These are phyloP conservation scores for Psittacus erithacus DNA, from an alignment of 2,113 vertebrate genomes.

Conservation along the genomic window DNA sequence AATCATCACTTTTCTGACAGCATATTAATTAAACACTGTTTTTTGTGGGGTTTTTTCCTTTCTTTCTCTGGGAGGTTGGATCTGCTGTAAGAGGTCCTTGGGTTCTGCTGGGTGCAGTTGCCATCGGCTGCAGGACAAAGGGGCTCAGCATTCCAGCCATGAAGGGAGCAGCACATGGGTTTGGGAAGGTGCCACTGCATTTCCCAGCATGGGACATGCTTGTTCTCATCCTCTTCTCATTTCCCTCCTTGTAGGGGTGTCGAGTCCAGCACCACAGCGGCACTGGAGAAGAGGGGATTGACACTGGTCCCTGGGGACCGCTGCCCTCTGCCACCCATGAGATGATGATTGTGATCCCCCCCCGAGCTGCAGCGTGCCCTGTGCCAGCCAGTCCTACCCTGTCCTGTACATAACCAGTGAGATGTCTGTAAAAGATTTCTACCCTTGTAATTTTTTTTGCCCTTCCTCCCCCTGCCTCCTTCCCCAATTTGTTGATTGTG, in stretches of 20 bases:
- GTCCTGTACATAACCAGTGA: conserved; percentile 61
- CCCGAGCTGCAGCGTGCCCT: not conserved
- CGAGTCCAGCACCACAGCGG: not conserved
- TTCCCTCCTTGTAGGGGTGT: conserved; percentile 1
- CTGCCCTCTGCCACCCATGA: not conserved
- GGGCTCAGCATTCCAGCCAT: not conserved
- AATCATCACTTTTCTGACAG: not conserved
- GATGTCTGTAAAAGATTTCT: conserved; percentile 69
- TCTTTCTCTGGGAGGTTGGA: not conserved
- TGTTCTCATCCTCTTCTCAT: not conserved
- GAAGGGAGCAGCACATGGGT: not conserved
- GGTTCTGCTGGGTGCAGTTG: not conserved
- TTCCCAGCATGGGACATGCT: not conserved
- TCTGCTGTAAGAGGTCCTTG: not conserved
- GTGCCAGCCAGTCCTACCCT: not conserved
- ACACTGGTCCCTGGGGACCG: not conserved
- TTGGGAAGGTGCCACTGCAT: not conserved
- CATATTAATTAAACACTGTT: not conserved
- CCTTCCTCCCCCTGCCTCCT: not conserved
- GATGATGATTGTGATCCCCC: not conserved
- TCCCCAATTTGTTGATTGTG: conserved; percentile 75
- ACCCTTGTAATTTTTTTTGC: conserved; percentile 47
- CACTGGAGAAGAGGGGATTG: not conserved
- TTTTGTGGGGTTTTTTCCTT: not conserved
- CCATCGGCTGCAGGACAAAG: fast-evolving